Conservation (phyloP, 2,113 vertebrate genomes). For the Chauna torquata region DNA sequence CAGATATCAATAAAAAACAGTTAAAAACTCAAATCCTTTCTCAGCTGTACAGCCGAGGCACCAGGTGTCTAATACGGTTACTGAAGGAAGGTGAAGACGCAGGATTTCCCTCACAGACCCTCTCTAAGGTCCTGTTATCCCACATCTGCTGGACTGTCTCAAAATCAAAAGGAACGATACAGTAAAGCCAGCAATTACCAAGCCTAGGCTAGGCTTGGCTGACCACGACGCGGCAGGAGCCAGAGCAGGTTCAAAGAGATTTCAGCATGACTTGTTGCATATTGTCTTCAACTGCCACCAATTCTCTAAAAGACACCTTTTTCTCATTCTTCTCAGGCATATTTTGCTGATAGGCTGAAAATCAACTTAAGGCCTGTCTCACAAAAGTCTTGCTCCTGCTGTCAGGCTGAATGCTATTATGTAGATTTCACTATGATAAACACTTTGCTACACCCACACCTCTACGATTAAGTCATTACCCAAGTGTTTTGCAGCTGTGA, state of each 20-base stretch:
- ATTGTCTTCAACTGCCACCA: neutral
- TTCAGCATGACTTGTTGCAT: neutral
- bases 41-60: neutral
- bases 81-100: neutral
- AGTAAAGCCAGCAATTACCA: neutral
- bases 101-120: neutral
- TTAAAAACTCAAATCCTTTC: neutral
- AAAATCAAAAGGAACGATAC: neutral
- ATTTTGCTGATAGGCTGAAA: constrained; percentile 2
- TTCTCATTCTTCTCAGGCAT: neutral
- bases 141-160: neutral
- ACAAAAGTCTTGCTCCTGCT: neutral
- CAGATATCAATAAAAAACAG: neutral
- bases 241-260: neutral
- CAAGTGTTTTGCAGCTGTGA: neutral
- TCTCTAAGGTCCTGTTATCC: neutral
- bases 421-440: neutral
- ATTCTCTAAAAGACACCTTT: neutral
- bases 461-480: neutral
- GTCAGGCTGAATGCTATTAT: neutral
- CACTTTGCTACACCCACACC: neutral
- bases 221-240: neutral
- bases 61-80: neutral
- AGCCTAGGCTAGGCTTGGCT: neutral
- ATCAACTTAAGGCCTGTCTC: neutral